Evolutionary conservation across 1,140 invertebrate species (phyloP).

Genomic region (Drosophila santomea): DNA sequence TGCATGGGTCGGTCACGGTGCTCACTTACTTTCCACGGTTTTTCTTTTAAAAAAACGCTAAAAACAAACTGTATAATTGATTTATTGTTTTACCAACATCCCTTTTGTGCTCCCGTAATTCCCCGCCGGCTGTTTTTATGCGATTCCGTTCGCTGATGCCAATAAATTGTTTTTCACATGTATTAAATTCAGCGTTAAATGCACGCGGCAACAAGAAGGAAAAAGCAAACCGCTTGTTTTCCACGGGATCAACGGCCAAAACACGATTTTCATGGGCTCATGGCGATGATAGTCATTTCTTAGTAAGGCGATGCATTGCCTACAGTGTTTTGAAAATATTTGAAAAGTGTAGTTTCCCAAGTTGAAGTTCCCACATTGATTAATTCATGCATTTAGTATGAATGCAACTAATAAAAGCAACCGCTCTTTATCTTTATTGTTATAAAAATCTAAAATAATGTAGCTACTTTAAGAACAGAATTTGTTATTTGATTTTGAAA

Average conservation of each 20-base stretch:
- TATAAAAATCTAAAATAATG: neutral
- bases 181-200: slow-evolving; percentile 35
- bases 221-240: neutral
- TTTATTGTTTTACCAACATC: slow-evolving; percentile 48
- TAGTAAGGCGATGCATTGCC: neutral
- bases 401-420: neutral
- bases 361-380: no score
- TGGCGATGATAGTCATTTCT: neutral
- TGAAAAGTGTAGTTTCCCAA: neutral
- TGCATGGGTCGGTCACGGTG: neutral
- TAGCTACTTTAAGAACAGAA: neutral
- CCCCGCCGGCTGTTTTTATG: slow-evolving; percentile 14
- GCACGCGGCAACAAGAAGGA: slow-evolving; percentile 6
- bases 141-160: slow-evolving; percentile 16
- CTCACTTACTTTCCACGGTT: slow-evolving; percentile 14
- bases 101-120: slow-evolving; percentile 11
- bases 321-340: neutral
- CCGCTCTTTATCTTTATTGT: no score
- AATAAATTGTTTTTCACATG: slow-evolving; percentile 33
- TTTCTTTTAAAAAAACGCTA: neutral
- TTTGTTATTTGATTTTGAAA: neutral
- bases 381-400: no score
- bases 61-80: slow-evolving; percentile 50
- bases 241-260: slow-evolving; percentile 5
- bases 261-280: neutral